Conservation (phyloP, 1,140 invertebrate species). For the Artemia franciscana region DNA sequence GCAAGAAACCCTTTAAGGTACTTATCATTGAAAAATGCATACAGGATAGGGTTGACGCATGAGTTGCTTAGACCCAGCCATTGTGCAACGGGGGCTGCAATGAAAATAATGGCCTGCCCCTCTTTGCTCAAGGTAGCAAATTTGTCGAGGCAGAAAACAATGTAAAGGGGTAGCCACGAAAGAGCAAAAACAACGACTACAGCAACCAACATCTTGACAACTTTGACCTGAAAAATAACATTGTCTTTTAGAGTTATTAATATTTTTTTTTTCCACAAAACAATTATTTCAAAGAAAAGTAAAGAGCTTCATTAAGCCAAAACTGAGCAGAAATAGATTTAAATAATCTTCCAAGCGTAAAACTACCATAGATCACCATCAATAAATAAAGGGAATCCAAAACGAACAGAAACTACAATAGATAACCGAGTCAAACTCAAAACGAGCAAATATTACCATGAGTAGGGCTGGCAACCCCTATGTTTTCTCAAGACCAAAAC, state of each 20-base stretch:
- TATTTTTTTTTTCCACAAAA: background rate
- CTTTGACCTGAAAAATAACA: conserved; percentile 33
- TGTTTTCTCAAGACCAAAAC: no score
- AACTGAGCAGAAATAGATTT: no score
- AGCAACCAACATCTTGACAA: conserved; percentile 85
- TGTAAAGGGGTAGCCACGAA: conserved; percentile 83
- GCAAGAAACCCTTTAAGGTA: conserved; percentile 77
- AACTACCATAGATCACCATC: no score
- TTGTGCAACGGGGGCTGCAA: conserved; percentile 63
- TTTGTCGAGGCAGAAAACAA: conserved; percentile 65
- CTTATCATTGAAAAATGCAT: conserved; percentile 91
- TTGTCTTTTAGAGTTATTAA: background rate
- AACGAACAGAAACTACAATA: no score
- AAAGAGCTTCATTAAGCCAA: no score
- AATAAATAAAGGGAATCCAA: no score
- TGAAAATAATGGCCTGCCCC: conserved; percentile 42
- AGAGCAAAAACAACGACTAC: conserved; percentile 83
- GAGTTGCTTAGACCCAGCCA: conserved; percentile 90
- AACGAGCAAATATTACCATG: no score
- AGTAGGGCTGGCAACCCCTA: no score
- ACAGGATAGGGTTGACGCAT: conserved; percentile 92
- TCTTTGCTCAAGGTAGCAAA: conserved; percentile 24
- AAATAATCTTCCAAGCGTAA: no score
- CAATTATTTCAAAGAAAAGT: no score
- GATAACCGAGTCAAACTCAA: no score